Evolutionary conservation across 1,140 invertebrate species (phyloP), one percentile per base, ranked within the genome.

Genomic region (Antheraea mylitta): DNA sequence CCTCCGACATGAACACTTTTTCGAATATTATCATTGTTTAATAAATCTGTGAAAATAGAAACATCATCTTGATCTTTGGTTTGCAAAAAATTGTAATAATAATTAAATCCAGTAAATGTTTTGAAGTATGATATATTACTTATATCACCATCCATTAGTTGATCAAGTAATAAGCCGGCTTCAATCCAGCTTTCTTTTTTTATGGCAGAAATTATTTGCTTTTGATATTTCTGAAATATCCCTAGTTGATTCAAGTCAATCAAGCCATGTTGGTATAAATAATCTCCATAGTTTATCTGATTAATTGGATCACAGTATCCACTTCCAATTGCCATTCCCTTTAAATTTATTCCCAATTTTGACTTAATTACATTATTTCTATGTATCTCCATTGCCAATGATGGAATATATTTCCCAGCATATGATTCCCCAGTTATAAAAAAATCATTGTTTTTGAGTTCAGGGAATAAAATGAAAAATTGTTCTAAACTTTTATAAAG

Each of bases 401-500:
- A 94, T 18, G 96, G 96, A 3, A 97, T 94, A 87, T 97, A 97
- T 81, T 96, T 95, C n/a, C 97, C 97, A 16, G 94, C 97, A 89
- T 97, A 98, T 5, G 97, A 97, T 91, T 98, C 97, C 13, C 97
- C 97, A 64, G 95, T 94, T 0, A 98, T 93, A 82, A 94, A 97
- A 74, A 97, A 96, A 11, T 95, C 93, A 88, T 95, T 96, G 0
- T 82, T 76, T 76, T 93, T 92, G n/a, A 96, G 87, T 61, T 95
- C 86, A 1, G 95, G 95, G 78, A 96, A 97, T 13, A 97, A 70
- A 36, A 91, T 86, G 76, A 96, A 96, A 77, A 97, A 96, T 79
- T 97, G 96, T 7, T 92, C 76, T 16, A 96, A 69, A 16, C 93
- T 93, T 19, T 75, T 87, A 70, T 96, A 94, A 1, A 96, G 74